Evolutionary conservation across 2,113 vertebrate species (phyloP), one percentile per base, ranked within the genome.

Genomic region (Polyodon spathula): DNA sequence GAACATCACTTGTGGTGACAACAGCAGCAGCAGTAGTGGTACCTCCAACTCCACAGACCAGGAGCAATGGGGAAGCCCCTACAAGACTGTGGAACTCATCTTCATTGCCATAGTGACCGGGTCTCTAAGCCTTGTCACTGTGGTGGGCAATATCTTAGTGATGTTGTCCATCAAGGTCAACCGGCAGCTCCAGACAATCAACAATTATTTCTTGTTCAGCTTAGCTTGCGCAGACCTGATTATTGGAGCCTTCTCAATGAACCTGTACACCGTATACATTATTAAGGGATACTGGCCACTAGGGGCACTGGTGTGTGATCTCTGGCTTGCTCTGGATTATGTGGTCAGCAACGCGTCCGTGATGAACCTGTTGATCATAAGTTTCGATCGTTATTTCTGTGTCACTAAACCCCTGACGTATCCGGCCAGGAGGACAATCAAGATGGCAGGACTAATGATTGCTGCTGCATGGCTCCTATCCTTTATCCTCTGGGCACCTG

Each of bases 101-200:
- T 97, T 99, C 65, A 99, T 99, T 0, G 92, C 90, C 67, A 81
- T 94, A 0, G 95, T 98, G 46, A 97, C 95, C 0, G 95, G 96
- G 54, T 99, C 96, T 0, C 84, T 98, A 61, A 98, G 94, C 72
- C 92, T 99, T 1, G 94, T 99, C 78, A 99, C 96, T 0, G 92
- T 98, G 2, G 94, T 94, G 15, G 96, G 95, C 58, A 99, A 99
- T 71, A 92, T 99, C 76, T 76, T 99, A 63, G 96, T 99, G 69
- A 98, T 99, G 95, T 83, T 98, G 11, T 99, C 96, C 67, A 99
- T 99, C 79, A 98, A 99, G 78, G 96, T 99, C 17, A 99, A 99
- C 80, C 88, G 96, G 40, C 96, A 99, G 76, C 81, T 99, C 58
- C 94, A 99, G 77, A 99, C 96, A 0, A 92, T 99, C 74, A 99